Percentiles rank a stretch among this genome's conserved stretches.
These are phyloP conservation scores for Prorops nasuta DNA, from an alignment of 1,140 invertebrate genomes.

Conservation along the genomic window DNA sequence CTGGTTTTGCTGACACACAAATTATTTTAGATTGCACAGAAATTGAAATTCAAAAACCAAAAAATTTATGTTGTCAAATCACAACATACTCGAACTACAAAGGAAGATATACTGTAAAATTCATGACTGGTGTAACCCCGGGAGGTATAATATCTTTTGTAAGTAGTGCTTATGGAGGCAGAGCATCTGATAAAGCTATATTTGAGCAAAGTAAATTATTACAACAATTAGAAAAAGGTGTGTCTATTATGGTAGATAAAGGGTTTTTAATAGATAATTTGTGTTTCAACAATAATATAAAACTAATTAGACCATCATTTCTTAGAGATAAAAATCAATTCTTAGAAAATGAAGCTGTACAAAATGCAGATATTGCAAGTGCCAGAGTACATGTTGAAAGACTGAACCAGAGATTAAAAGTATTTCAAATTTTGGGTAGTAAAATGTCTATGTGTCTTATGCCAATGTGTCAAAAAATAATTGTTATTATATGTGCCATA, in stretches of 20 bases:
- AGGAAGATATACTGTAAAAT: conserved; percentile 29
- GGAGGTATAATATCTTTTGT: conserved; percentile 12
- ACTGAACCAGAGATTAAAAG: neutral
- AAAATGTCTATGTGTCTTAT: neutral
- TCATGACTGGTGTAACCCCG: conserved; percentile 28
- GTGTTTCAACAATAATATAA: neutral
- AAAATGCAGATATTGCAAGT: neutral
- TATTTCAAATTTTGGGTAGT: neutral
- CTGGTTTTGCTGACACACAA: conserved; percentile 16
- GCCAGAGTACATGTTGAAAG: neutral
- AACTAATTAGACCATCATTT: neutral
- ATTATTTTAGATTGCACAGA: conserved; percentile 31
- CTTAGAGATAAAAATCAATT: neutral
- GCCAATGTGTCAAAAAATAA: neutral
- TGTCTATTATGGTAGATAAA: neutral
- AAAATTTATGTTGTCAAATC: conserved; percentile 12
- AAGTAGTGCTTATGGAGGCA: neutral
- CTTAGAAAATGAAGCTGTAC: neutral
- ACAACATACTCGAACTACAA: conserved; percentile 31
- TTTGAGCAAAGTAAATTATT: neutral
- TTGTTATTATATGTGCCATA: neutral
- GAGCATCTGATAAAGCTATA: neutral
- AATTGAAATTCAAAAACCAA: conserved; percentile 13
- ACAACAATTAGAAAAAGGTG: neutral
- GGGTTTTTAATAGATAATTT: neutral